These are phyloP conservation scores for Labrus mixtus DNA, from an alignment of 2,113 vertebrate genomes.

Conservation along the genomic window DNA sequence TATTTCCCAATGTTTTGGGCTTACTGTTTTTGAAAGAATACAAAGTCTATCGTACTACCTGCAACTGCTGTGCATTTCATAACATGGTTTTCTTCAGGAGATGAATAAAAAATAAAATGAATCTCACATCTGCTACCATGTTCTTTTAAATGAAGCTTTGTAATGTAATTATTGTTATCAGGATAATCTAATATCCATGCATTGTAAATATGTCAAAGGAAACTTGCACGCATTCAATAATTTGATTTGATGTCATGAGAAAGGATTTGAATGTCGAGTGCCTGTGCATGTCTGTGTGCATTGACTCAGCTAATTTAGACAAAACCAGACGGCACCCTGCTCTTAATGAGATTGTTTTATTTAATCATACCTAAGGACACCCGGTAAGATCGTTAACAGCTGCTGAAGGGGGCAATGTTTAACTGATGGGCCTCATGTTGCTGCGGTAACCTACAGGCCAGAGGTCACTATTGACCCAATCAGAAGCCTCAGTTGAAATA, in stretches of 20 bases:
- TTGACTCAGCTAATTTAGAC: neutral
- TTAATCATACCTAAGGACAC: conserved; percentile 14
- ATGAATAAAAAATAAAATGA: too few species aligned
- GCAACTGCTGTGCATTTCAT: too few species aligned
- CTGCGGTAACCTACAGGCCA: conserved; percentile 37
- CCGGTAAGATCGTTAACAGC: conserved; percentile 19
- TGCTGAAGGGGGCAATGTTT: neutral
- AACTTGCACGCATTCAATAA: neutral
- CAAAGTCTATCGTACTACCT: too few species aligned
- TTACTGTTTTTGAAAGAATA: neutral
- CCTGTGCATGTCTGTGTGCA: neutral
- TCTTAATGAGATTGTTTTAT: conserved; percentile 26
- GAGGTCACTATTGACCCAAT: conserved; percentile 47
- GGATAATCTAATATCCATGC: too few species aligned
- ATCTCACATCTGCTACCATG: too few species aligned
- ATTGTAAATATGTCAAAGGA: neutral
- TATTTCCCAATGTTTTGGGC: neutral
- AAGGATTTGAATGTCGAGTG: neutral
- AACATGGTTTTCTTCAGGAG: too few species aligned
- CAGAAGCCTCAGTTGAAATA: conserved; percentile 35
- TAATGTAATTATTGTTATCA: too few species aligned
- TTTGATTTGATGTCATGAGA: neutral
- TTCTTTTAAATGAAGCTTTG: too few species aligned
- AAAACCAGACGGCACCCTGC: neutral
- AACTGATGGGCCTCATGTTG: conserved; percentile 7